These are phyloP conservation scores for Mythimna ferrago DNA, from an alignment of 2,888 invertebrate species.

Conservation along the genomic window DNA sequence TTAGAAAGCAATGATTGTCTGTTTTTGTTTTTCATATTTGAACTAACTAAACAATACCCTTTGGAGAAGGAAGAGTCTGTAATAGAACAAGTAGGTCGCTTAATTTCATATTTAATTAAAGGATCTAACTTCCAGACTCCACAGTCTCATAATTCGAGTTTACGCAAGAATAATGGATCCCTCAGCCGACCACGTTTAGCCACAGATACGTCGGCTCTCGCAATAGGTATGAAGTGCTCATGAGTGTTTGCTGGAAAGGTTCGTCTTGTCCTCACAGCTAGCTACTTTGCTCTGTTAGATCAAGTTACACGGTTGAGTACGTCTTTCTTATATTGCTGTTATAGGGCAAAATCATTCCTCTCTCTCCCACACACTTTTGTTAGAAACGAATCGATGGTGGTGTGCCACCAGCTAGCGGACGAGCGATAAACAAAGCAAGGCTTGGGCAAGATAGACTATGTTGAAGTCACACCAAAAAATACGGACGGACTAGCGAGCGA, in stretches of 20 bases:
- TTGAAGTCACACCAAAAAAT: too few relatives aligned
- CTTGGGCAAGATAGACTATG: too few relatives aligned
- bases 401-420: too few relatives aligned
- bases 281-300: not conserved
- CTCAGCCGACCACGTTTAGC: not conserved
- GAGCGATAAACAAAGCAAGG: too few relatives aligned
- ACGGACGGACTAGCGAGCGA: too few relatives aligned
- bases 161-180: not conserved
- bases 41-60: not conserved
- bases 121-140: not conserved
- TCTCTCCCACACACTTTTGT: not conserved
- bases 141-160: not conserved
- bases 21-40: not conserved
- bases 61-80: not conserved
- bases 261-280: not conserved
- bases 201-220: slow-evolving; percentile 4
- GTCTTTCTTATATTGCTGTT: not conserved
- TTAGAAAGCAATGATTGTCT: not conserved
- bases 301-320: not conserved
- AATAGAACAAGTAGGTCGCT: not conserved
- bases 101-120: not conserved
- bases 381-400: too few relatives aligned
- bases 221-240: not conserved
- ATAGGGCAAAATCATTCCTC: not conserved
- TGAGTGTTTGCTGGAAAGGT: not conserved